These are phyloP conservation scores for Cladopsammia gracilis DNA, from an alignment of 64 coral and sea anemone genomes.

Conservation along the genomic window DNA sequence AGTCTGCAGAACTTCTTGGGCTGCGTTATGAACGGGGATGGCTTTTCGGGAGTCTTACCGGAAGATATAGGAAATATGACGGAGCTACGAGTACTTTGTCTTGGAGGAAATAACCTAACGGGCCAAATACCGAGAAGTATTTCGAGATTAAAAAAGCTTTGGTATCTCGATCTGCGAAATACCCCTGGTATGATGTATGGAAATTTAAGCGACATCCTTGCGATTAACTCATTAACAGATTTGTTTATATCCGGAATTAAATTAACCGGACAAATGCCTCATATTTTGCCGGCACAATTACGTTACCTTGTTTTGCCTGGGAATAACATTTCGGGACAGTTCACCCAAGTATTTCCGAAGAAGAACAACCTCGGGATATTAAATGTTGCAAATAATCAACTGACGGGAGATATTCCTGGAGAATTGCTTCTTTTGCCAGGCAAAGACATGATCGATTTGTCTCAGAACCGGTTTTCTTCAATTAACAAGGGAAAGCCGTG, in stretches of 20 bases:
- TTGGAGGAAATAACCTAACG: constrained; percentile 35
- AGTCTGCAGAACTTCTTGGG: constrained; percentile 23
- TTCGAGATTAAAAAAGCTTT: constrained; percentile 13
- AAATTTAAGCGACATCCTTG: neutral
- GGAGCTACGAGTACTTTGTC: neutral
- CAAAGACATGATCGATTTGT: constrained; percentile 21
- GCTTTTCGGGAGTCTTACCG: constrained; percentile 36
- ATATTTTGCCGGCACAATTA: neutral
- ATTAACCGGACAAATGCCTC: constrained; percentile 23
- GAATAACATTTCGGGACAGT: neutral
- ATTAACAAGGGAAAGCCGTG: constrained; percentile 42
- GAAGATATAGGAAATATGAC: constrained; percentile 45
- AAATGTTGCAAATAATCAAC: constrained; percentile 47
- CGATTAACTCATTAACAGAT: neutral
- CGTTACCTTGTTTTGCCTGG: neutral
- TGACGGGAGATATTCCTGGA: constrained; percentile 13
- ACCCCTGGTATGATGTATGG: constrained; percentile 40
- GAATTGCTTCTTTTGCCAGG: neutral
- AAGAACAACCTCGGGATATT: neutral
- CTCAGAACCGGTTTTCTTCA: constrained; percentile 49
- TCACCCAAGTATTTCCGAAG: neutral
- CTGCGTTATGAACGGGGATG: constrained; percentile 9
- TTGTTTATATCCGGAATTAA: constrained; percentile 41
- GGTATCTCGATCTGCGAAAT: constrained; percentile 29
- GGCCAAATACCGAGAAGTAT: constrained; percentile 56